phyloP scores from a whole-genome alignment of 2,888 invertebrate species.

The Sarcophaga variegata region DNA sequence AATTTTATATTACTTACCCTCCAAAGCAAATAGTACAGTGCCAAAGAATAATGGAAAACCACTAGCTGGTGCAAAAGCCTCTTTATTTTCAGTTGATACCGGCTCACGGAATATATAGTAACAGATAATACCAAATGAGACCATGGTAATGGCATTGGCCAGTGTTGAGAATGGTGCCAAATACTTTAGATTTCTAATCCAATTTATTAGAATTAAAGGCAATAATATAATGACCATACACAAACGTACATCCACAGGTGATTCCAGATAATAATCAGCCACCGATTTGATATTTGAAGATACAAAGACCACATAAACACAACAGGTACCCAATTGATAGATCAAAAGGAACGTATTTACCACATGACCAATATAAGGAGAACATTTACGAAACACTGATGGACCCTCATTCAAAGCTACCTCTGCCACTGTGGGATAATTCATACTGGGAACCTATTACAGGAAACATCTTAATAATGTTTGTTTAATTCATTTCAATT shows the following conservation, averaged over 20 bases:
- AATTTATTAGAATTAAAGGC: constrained; percentile 90
- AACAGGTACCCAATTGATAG: constrained; percentile 97
- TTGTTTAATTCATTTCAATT: neutral
- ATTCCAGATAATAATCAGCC: constrained; percentile 83
- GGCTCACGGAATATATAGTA: constrained; percentile 91
- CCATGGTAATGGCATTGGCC: constrained; percentile 92
- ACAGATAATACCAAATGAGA: constrained; percentile 92
- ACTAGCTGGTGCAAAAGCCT: constrained; percentile 85
- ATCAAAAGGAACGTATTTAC: constrained; percentile 90
- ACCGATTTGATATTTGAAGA: constrained; percentile 91
- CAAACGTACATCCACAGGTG: constrained; percentile 83
- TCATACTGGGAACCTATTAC: constrained; percentile 84
- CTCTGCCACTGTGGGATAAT: constrained; percentile 92
- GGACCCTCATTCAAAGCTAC: constrained; percentile 91
- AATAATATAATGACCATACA: constrained; percentile 89
- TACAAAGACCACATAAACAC: constrained; percentile 97
- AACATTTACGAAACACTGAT: constrained; percentile 84
- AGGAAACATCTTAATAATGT: neutral
- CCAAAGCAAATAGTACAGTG: constrained; percentile 96
- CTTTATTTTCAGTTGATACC: constrained; percentile 85
- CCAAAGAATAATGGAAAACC: constrained; percentile 96
- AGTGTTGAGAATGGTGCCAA: constrained; percentile 94
- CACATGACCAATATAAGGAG: constrained; percentile 86
- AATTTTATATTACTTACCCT: constrained; percentile 84
- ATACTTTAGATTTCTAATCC: constrained; percentile 91